These are phyloP conservation scores for Smittia sp. DNA, from an alignment of 2,888 invertebrate species.

Conservation along the genomic window DNA sequence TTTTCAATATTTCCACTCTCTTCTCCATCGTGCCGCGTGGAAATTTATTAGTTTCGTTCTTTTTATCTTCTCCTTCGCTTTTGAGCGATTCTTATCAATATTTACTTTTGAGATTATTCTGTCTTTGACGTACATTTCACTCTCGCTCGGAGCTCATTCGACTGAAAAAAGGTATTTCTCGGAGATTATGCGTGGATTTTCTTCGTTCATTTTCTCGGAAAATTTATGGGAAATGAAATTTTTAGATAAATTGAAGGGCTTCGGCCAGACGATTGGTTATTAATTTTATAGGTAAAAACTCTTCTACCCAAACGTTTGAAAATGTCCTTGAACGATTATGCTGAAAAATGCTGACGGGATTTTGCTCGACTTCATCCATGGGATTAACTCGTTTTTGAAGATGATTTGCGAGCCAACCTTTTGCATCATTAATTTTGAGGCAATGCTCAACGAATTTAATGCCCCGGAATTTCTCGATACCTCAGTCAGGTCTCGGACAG, in stretches of 20 bases:
- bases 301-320: too few species aligned
- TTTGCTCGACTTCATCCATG: too few species aligned
- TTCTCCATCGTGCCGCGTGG: neutral
- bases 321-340: too few species aligned
- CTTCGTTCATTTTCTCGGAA: neutral
- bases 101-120: neutral
- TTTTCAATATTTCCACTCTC: neutral
- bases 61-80: neutral
- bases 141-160: neutral
- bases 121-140: neutral
- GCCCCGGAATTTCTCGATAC: too few species aligned
- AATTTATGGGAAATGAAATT: neutral
- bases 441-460: too few species aligned
- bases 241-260: neutral
- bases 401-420: too few species aligned
- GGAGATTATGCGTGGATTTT: neutral
- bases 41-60: neutral
- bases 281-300: neutral
- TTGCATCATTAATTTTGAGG: too few species aligned
- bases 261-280: neutral
- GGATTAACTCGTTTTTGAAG: too few species aligned
- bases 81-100: neutral
- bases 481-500: too few species aligned
- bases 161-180: neutral
- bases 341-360: too few species aligned